Base-by-base conservation (phyloP, 2,888 invertebrate genomes). In the Cheilosia variabilis region DNA sequence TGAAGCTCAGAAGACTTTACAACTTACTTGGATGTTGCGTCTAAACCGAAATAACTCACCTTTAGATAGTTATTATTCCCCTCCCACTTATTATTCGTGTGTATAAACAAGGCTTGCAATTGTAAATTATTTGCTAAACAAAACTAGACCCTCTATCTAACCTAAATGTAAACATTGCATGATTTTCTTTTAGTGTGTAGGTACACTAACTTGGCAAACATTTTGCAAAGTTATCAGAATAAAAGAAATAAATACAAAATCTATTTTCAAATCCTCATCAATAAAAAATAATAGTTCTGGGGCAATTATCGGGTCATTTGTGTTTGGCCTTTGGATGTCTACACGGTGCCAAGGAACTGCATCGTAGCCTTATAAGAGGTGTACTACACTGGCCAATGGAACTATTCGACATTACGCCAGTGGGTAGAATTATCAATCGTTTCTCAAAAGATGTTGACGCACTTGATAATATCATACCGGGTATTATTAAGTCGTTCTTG, bases 351-450 rank as follows among this genome's bases (percentile, higher is more conserved):
- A 91, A 91, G 89, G 90, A 92, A 68, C 93, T 95, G 90, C 95
- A 95, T 93, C 91, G 91, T 87, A 90, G 91, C 60, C 92, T 96
- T 91, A 92, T 96, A 90, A 89, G 90, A 73, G 94, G 94, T 90
- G 93, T 96, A 87, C 90, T 96, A 88, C 93, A 93, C 90, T 94
- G 95, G 89, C 96, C 96, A 72, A 94, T 96, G 93, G 94, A 94
- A 90, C 95, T 96, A 93, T 96, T 96, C 93, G 96, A 97, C 92
- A 95, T 95, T 89, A 96, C 96, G 72, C 96, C 96, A 55, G 89
- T 94, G 88, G 96, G 96, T 91, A 93, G 96, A 88, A 94, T 97
- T 89, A 93, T 97, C 57, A 95, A 95, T 92, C 93, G 95, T 87
- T 95, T 95, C 90, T 93, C 94, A 84, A 93, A 93, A 90, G 95